Percentiles rank a stretch among this genome's conserved stretches.
phyloP scores from a whole-genome alignment of 2,113 vertebrate genomes.

The Tyrannus savana region DNA sequence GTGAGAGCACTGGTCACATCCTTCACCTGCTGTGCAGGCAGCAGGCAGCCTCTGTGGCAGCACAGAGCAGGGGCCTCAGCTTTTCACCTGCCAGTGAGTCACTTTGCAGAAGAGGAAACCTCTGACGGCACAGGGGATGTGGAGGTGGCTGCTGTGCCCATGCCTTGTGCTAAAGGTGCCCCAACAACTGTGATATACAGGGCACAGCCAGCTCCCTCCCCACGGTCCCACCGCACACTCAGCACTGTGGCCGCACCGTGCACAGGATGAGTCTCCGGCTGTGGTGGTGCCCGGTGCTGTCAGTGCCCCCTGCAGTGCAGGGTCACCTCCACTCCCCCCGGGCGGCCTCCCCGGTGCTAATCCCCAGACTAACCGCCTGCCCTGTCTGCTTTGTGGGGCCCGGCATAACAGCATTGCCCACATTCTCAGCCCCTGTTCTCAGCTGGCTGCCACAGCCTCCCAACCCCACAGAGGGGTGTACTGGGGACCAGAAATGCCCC shows the following conservation, averaged over 20 bases:
- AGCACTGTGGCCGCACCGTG: rapidly evolving
- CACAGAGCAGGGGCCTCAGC: background rate
- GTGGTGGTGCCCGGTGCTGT: background rate
- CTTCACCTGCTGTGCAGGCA: background rate
- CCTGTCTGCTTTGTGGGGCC: background rate
- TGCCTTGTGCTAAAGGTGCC: background rate
- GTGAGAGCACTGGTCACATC: background rate
- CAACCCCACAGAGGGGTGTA: background rate
- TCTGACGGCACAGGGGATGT: background rate
- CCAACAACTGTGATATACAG: rapidly evolving
- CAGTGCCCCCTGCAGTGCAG: background rate
- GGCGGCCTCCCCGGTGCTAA: background rate
- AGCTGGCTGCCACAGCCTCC: background rate
- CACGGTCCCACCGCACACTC: rapidly evolving
- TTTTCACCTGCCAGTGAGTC: background rate
- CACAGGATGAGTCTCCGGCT: rapidly evolving
- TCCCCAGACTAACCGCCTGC: background rate
- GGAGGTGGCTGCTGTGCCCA: background rate
- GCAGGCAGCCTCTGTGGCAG: background rate
- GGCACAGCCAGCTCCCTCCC: background rate
- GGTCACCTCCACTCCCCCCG: background rate
- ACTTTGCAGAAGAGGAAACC: slow-evolving; percentile 12
- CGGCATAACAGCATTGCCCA: rapidly evolving
- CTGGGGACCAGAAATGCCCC: background rate
- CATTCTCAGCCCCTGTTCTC: background rate